These are phyloP conservation scores for Helicolenus hilgendorfi DNA, from an alignment of 2,797 vertebrate genomes.

Conservation along the genomic window DNA sequence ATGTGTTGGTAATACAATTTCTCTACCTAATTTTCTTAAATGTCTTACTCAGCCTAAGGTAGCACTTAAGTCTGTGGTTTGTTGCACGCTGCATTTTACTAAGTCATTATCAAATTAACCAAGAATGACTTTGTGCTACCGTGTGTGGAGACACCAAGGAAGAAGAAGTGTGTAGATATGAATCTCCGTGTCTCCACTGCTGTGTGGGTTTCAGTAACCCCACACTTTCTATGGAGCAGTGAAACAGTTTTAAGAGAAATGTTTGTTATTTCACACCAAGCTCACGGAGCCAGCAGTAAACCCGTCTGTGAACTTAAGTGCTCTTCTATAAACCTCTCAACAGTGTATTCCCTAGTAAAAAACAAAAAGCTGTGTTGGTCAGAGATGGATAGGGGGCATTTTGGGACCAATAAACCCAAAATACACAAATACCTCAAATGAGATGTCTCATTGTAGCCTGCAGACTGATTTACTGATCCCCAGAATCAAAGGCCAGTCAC, in stretches of 20 bases:
- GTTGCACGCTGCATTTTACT: slow-evolving; percentile 8
- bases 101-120: slow-evolving; percentile 49
- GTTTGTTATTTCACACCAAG: slow-evolving; percentile 81
- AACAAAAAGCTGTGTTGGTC: slow-evolving; percentile 45
- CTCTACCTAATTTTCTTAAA: neutral
- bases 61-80: slow-evolving; percentile 1
- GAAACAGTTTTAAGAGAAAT: slow-evolving; percentile 73
- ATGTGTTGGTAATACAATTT: neutral
- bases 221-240: slow-evolving; percentile 42
- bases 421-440: slow-evolving; percentile 72
- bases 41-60: neutral
- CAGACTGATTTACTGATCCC: slow-evolving; percentile 63
- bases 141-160: neutral
- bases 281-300: slow-evolving; percentile 80
- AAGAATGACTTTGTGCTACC: neutral
- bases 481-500: slow-evolving; percentile 57
- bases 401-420: slow-evolving; percentile 77
- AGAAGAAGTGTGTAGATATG: slow-evolving; percentile 12
- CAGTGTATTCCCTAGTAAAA: slow-evolving; percentile 54
- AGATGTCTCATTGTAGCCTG: slow-evolving; percentile 68
- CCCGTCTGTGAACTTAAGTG: slow-evolving; percentile 80
- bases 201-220: slow-evolving; percentile 27
- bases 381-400: slow-evolving; percentile 63
- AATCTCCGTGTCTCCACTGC: slow-evolving; percentile 34
- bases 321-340: slow-evolving; percentile 80